Evolutionary conservation across 2,888 invertebrate species (phyloP).

Genomic region (Drosophila testacea): DNA sequence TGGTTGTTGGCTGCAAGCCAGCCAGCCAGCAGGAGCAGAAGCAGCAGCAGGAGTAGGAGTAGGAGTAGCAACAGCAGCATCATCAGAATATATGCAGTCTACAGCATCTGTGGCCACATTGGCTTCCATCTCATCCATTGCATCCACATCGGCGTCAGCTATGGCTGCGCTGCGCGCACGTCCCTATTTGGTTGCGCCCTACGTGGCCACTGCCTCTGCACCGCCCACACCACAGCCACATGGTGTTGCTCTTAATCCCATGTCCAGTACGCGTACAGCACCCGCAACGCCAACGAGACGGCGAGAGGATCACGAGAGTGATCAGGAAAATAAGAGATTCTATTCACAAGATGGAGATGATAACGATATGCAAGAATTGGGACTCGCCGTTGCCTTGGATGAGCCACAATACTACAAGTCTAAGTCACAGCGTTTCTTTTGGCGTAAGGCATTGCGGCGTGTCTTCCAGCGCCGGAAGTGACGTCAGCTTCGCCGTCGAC

Average conservation of each 20-base stretch:
- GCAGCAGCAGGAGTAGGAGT: slow-evolving; percentile 43
- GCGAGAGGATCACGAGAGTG: not conserved
- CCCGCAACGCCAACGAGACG: slow-evolving; percentile 63
- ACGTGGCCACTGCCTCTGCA: slow-evolving; percentile 61
- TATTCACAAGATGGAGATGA: slow-evolving; percentile 7
- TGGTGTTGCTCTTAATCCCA: slow-evolving; percentile 5
- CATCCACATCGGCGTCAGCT: slow-evolving; percentile 73
- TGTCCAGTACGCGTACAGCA: slow-evolving; percentile 60
- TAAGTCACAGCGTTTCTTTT: slow-evolving; percentile 77
- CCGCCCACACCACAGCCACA: slow-evolving; percentile 68
- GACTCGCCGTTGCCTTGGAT: slow-evolving; percentile 44
- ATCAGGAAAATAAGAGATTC: not conserved
- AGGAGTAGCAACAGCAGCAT: slow-evolving; percentile 34
- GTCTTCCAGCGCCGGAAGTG: slow-evolving; percentile 81
- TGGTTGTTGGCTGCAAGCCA: slow-evolving; percentile 77
- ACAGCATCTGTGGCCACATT: slow-evolving; percentile 71
- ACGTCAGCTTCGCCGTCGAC: slow-evolving; percentile 69
- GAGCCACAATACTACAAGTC: slow-evolving; percentile 43
- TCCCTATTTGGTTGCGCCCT: slow-evolving; percentile 56
- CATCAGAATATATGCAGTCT: slow-evolving; percentile 47
- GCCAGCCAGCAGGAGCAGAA: slow-evolving; percentile 66
- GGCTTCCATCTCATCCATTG: slow-evolving; percentile 73
- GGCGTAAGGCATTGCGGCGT: slow-evolving; percentile 82
- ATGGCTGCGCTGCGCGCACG: slow-evolving; percentile 62
- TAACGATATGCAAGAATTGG: slow-evolving; percentile 36